phyloP scores from a whole-genome alignment of 2,888 invertebrate genomes.

The Nysson spinosus region DNA sequence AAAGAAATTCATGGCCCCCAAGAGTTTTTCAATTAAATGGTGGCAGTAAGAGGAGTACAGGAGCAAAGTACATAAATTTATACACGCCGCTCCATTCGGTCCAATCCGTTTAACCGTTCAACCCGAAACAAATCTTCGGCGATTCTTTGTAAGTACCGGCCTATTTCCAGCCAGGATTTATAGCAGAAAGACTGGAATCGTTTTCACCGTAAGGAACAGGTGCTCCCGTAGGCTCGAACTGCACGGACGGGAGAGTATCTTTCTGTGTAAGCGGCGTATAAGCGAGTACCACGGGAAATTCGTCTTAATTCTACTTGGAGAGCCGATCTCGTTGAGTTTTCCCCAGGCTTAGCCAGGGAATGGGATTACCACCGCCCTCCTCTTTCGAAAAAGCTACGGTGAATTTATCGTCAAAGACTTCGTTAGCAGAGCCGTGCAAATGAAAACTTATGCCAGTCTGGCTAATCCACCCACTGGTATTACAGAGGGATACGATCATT shows the following conservation, averaged over 20 bases:
- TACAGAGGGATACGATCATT: constrained; percentile 41
- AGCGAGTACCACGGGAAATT: constrained; percentile 38
- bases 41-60: background rate
- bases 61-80: background rate
- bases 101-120: constrained; percentile 20
- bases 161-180: constrained; percentile 26
- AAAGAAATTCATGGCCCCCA: too few relatives aligned
- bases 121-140: constrained; percentile 17
- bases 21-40: too few relatives aligned
- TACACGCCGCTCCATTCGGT: constrained; percentile 3
- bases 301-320: constrained; percentile 62
- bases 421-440: constrained; percentile 59
- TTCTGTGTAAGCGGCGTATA: constrained; percentile 3
- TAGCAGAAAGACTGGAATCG: constrained; percentile 2
- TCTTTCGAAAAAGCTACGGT: constrained; percentile 53
- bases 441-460: constrained; percentile 60
- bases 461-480: constrained; percentile 30
- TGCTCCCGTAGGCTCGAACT: background rate
- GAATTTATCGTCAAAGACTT: constrained; percentile 65
- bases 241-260: too few relatives aligned
- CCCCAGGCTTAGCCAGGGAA: constrained; percentile 47
- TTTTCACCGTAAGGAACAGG: constrained; percentile 13
- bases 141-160: constrained; percentile 8
- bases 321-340: constrained; percentile 53
- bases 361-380: constrained; percentile 66